Evolutionary conservation across 2,113 vertebrate species (phyloP), one percentile per base, ranked within the genome.

Genomic region (Pomatorhinus ruficollis): DNA sequence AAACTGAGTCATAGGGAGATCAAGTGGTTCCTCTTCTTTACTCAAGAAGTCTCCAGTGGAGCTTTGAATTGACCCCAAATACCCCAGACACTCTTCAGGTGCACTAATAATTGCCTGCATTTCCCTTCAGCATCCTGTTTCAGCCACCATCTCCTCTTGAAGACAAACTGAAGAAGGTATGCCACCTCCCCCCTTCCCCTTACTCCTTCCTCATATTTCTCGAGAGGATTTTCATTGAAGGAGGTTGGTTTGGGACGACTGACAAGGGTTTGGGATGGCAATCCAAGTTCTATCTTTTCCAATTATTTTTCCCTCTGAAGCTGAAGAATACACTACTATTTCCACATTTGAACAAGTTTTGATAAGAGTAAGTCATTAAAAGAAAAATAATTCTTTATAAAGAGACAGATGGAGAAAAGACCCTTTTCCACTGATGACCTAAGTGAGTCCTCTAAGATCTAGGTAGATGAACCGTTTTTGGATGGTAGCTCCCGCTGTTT

Each of bases 281-380:
- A 76, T 64, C 22, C 35, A 92, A 78, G 64, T 61, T 52, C 23
- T 45, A 5, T n/a, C 5, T 83, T 83, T 61, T 76, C 30, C 24
- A 49, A 2, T 3, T 8, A 61, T 23, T 12, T 12, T 5, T 1
- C 2, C 20, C 1, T 11, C 4, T 10, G 5, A 53, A n/a, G 30
- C 24, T 37, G 6, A 59, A 35, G 33, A 23, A 17, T 60, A 25
- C n/a, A 25, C 37, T 28, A 61, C 11, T 61, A 12, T 39, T 83
- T 83, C 8, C 12, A 45, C 30, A 68, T 79, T 45, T 76, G 27
- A 21, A 50, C 23, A 42, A 12, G 4, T 52, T 75, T 89, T 66
- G 39, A 35, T 76, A 61, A 42, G 6, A 75, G 7, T 14, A 83
- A 84, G 9, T 12, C 1, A 56, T 20, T 54, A 35, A 59, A 77